phyloP scores from a whole-genome alignment of 2,888 invertebrate species.

The Xylocampa areola region DNA sequence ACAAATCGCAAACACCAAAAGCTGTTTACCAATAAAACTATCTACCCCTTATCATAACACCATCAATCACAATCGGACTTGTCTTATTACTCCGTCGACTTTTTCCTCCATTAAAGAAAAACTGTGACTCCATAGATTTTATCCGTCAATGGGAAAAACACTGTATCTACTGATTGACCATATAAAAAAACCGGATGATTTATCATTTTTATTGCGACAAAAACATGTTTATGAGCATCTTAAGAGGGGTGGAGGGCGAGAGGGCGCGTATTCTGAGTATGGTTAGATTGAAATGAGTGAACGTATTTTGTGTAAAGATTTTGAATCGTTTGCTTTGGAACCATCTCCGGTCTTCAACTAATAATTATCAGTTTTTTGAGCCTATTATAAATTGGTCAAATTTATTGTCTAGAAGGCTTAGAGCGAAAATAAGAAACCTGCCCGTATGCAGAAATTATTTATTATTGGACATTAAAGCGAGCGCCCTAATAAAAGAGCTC shows the following conservation, averaged over 20 bases:
- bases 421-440: too few species aligned
- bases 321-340: background rate
- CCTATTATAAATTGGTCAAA: background rate
- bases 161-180: constrained; percentile 89
- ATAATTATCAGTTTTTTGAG: background rate
- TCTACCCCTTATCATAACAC: constrained; percentile 65
- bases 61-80: constrained; percentile 67
- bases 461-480: too few species aligned
- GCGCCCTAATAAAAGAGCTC: too few species aligned
- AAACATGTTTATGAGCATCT: constrained; percentile 90
- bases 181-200: constrained; percentile 89
- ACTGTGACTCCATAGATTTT: constrained; percentile 76
- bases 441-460: too few species aligned
- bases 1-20: constrained; percentile 24
- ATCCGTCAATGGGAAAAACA: constrained; percentile 80
- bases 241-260: constrained; percentile 77
- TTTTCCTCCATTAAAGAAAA: constrained; percentile 66
- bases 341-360: background rate
- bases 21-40: constrained; percentile 56
- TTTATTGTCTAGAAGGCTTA: too few species aligned
- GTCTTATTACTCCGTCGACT: constrained; percentile 65
- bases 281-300: constrained; percentile 15
- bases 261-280: constrained; percentile 58
- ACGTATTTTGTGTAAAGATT: too few species aligned
- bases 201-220: constrained; percentile 90